Evolutionary conservation across 2,888 invertebrate species (phyloP).

Genomic region (Noctua fimbriata): DNA sequence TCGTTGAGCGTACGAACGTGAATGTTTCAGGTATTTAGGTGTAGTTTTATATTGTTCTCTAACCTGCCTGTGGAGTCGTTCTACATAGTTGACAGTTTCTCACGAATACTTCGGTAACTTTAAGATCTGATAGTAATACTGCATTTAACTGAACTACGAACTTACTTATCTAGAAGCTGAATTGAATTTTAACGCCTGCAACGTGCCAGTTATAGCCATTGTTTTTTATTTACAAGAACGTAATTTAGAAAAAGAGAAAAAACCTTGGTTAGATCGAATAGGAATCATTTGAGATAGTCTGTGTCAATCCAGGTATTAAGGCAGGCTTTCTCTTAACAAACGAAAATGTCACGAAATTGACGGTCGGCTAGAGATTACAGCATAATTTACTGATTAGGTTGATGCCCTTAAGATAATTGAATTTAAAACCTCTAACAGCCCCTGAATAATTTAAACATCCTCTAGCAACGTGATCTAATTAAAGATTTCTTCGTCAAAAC

Average conservation of each 20-base stretch:
- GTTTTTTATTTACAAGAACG: background rate
- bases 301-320: background rate
- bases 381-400: constrained; percentile 36
- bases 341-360: background rate
- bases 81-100: constrained; percentile 32
- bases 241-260: background rate
- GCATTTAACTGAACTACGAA: constrained; percentile 9
- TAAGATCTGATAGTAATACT: constrained; percentile 16
- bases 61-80: constrained; percentile 61
- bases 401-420: constrained; percentile 37
- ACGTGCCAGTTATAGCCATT: background rate
- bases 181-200: constrained; percentile 14
- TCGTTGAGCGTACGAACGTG: constrained; percentile 64
- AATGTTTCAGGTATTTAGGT: constrained; percentile 72
- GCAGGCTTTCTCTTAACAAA: background rate
- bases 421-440: constrained; percentile 35
- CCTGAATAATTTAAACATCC: constrained; percentile 50
- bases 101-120: constrained; percentile 27
- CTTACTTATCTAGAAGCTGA: constrained; percentile 1
- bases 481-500: constrained; percentile 49
- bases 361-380: background rate
- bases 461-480: constrained; percentile 53
- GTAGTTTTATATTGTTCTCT: constrained; percentile 71
- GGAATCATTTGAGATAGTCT: background rate
- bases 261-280: background rate